Percentiles rank a stretch among this genome's conserved stretches.
Evolutionary conservation across 2,888 invertebrate genomes (phyloP).

Genomic region (Dryomyza anilis): DNA sequence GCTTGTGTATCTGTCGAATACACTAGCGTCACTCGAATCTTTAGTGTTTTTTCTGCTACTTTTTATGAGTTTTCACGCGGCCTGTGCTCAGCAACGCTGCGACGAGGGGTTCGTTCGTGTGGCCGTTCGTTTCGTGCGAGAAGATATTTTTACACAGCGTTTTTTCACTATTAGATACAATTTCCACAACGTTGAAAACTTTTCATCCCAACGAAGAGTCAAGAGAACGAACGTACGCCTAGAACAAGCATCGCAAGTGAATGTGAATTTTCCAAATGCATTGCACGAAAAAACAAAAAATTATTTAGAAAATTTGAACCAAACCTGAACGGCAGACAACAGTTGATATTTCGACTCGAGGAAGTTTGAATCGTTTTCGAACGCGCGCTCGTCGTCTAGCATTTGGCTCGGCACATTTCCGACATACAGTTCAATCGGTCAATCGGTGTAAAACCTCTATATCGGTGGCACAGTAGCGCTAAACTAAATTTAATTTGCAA

Average conservation of each 20-base stretch:
- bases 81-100: not conserved
- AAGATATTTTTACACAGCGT: constrained; percentile 16
- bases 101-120: not conserved
- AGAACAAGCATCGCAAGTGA: not conserved
- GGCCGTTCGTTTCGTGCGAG: no score
- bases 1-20: not conserved
- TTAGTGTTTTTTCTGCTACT: not conserved
- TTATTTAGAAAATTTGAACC: constrained; percentile 30
- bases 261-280: no score
- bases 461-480: not conserved
- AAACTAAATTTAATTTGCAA: not conserved
- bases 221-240: not conserved
- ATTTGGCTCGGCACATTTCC: not conserved
- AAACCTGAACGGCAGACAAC: constrained; percentile 35
- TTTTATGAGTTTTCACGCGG: not conserved
- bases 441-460: constrained; percentile 15
- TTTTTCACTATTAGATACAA: constrained; percentile 1
- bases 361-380: constrained; percentile 51
- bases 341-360: constrained; percentile 59
- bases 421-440: constrained; percentile 21
- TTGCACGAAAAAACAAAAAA: constrained; percentile 1
- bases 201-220: not conserved
- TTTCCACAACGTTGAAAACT: not conserved
- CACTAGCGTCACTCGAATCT: not conserved
- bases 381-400: constrained; percentile 9